Evolutionary conservation across 2,113 vertebrate species (phyloP).

Genomic region (Phoenicopterus ruber): DNA sequence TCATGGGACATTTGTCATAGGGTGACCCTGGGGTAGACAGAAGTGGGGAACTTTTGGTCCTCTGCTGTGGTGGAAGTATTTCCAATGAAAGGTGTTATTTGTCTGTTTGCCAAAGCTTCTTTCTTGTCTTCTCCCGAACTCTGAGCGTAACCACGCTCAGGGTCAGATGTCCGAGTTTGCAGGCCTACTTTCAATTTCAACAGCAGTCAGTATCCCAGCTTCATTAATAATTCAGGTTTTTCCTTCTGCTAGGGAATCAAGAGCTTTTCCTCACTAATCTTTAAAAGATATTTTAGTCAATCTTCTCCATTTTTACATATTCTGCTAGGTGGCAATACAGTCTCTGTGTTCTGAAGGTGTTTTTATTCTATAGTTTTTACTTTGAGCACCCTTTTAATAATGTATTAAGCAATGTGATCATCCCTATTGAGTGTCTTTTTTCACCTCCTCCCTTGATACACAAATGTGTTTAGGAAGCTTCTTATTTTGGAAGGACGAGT

Average conservation of each 20-base stretch:
- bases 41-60: not conserved
- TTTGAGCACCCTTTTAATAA: not conserved
- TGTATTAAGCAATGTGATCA: not conserved
- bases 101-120: not conserved
- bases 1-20: not conserved
- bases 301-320: not conserved
- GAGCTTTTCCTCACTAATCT: not conserved
- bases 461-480: not conserved
- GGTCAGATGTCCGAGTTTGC: not conserved
- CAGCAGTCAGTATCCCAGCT: not conserved
- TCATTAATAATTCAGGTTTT: not conserved
- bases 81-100: not conserved
- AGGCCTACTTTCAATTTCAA: not conserved
- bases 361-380: not conserved
- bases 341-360: not conserved
- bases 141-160: not conserved
- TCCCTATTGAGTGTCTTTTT: not conserved
- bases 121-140: not conserved
- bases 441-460: not conserved
- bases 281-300: not conserved
- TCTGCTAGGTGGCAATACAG: not conserved
- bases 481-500: not conserved
- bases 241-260: not conserved
- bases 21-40: not conserved
- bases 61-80: not conserved